phyloP scores from a whole-genome alignment of 2,888 invertebrate species.

The Ferdinandea cuprea region DNA sequence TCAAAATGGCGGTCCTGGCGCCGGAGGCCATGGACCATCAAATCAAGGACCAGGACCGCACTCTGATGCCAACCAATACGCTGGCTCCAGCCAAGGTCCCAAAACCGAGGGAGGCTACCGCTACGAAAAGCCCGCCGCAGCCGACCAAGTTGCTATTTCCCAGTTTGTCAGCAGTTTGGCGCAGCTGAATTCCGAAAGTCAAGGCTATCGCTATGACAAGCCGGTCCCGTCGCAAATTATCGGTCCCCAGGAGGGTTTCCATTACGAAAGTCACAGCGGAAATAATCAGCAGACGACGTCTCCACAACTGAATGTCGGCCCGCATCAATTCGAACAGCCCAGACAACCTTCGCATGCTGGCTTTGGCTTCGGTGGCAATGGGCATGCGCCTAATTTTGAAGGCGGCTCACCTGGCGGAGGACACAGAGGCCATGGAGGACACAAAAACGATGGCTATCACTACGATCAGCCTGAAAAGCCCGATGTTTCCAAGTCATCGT shows the following conservation, averaged over 20 bases:
- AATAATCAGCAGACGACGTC: not conserved
- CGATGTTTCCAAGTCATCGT: not conserved
- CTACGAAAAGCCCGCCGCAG: not conserved
- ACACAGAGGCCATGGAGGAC: not conserved
- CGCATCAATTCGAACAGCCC: not conserved
- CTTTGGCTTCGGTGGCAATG: not conserved
- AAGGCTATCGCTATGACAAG: slow-evolving; percentile 24
- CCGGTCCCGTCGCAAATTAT: not conserved
- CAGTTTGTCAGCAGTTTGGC: not conserved
- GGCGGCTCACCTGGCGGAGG: no score
- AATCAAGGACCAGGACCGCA: no score
- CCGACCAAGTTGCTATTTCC: slow-evolving; percentile 16
- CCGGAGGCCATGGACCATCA: not conserved
- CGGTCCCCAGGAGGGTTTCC: not conserved
- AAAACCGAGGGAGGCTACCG: slow-evolving; percentile 4
- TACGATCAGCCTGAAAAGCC: not conserved
- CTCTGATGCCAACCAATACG: not conserved
- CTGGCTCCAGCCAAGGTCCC: not conserved
- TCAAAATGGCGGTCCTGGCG: not conserved
- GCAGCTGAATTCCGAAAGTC: slow-evolving; percentile 4
- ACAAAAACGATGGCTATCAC: not conserved
- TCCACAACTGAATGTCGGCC: not conserved
- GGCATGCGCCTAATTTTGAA: not conserved
- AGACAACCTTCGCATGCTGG: not conserved
- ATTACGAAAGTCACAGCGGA: not conserved